Evolutionary conservation across 2,888 invertebrate genomes (phyloP), one percentile per base, ranked within the genome.

Genomic region (Octodonta nipae): DNA sequence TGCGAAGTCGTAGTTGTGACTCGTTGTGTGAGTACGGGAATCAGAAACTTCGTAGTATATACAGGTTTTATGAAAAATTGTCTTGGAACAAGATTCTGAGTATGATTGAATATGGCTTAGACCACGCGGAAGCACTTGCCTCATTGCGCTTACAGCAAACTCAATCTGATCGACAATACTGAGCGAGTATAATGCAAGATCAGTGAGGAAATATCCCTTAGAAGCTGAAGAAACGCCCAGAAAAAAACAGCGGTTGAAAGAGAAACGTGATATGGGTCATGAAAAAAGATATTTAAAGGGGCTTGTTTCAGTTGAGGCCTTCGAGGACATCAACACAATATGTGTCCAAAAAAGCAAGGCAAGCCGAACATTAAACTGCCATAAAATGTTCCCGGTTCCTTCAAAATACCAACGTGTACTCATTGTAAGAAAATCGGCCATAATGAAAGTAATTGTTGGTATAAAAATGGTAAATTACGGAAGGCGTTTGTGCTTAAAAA

Each of bases 391-490:
- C 4, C n/a, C n/a, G n/a, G n/a, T n/a, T 22, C 4, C 4, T 10
- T 3, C 2, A 5, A 11, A n/a, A 15, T 33, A 7, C 28, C 30
- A 12, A 12, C 20, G 4, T 42, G 42, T 27, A 15, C 6, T 7
- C 32, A 36, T 28, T 41, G 42, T 22, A 36, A 42, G 14, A 42
- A 42, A 33, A 34, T 42, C 2, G 42, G 42, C 1, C 40, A 42
- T 13, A 33, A 26, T 7, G 41, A 42, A 20, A 2, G 5, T 8
- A 42, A 34, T 13, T 42, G 38, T 33, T 42, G 38, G 38, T 33
- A 13, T 36, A 42, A 42, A 33, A 28, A 38, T 8, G 32, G 34
- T 3, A 37, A 27, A 26, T 28, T 31, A 5, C 36, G 35, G 24
- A 35, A 35, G 13, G 34, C 32, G 1, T 14, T 41, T 10, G 10